Evolutionary conservation across 2,113 vertebrate species (phyloP), one percentile per base, ranked within the genome.

Genomic region (Cynopterus brachyotis): DNA sequence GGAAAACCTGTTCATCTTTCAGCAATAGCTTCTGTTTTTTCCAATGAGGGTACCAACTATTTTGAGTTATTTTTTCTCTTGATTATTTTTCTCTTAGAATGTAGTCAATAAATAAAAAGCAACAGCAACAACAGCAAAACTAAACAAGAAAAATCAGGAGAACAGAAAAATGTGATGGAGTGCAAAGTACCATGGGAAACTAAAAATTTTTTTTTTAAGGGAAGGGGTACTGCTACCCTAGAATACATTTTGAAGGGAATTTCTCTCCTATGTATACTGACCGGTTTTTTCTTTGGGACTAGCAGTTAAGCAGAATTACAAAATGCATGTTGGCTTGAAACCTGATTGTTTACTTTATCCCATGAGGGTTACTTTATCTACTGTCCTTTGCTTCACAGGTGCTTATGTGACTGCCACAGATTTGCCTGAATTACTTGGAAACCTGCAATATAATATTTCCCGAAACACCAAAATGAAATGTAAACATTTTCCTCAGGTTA

Each of bases 321-420:
- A 22, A 50, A 32, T 64, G 55, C 19, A 2, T 22, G 12, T 59
- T 78, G 42, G 60, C 35, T 76, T 80, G 53, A 57, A 89, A n/a
- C 17, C 40, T n/a, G 3, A 28, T 10, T 12, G 66, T 60, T 64
- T 37, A 57, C 12, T 20, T 86, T 13, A 9, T 79, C 30, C 66
- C 42, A 40, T 0, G n/a, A 87, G 78, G n/a, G 0, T 92, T n/a
- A 11, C 2, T 9, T 94, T 96, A 67, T 78, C 88, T 59, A 45
- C 86, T 53, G 35, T 97, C 66, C 62, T 96, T 89, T 92, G 11
- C 94, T 57, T 98, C 94, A 11, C 95, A 99, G 99, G 99, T 86
- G 99, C 99, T n/a, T 98, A 98, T 53, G 99, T 99, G 95, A 99
- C 99, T 19, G 99, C 99, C 81, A 99, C 99, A 22, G 99, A 99